A percentile compares a stretch with the other conserved stretches of the same genome.
phyloP scores from a whole-genome alignment of 2,888 invertebrate species.

The Bimastos eiseni region DNA sequence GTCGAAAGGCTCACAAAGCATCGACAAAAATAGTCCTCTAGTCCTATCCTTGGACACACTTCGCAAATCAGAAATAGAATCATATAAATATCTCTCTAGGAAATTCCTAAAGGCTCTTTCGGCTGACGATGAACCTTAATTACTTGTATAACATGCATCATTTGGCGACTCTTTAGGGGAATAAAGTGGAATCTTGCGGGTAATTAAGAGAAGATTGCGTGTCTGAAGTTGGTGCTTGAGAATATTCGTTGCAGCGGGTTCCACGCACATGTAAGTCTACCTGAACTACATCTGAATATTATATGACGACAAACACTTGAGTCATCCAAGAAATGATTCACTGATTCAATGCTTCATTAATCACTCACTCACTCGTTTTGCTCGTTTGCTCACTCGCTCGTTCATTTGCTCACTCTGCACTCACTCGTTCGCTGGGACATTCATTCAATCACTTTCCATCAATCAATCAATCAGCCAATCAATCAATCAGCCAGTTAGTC shows the following conservation, averaged over 20 bases:
- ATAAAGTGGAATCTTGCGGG: not conserved
- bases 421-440: not conserved
- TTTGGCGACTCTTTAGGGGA: not conserved
- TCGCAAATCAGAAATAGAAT: not conserved
- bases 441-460: too few species aligned
- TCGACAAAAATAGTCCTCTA: not conserved
- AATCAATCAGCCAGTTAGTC: too few species aligned
- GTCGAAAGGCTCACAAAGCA: not conserved
- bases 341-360: not conserved
- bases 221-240: not conserved
- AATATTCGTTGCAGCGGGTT: not conserved
- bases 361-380: too few species aligned
- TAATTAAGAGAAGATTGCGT: not conserved
- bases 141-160: too few species aligned
- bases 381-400: not conserved
- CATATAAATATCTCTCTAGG: not conserved
- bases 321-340: not conserved
- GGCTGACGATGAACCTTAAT: too few species aligned
- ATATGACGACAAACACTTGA: not conserved
- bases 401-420: not conserved
- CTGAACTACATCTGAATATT: not conserved
- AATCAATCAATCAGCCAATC: too few species aligned
- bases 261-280: not conserved
- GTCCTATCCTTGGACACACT: not conserved
- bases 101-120: not conserved